These are phyloP conservation scores for Betta splendens DNA, from an alignment of 2,797 vertebrate species.

Conservation along the genomic window DNA sequence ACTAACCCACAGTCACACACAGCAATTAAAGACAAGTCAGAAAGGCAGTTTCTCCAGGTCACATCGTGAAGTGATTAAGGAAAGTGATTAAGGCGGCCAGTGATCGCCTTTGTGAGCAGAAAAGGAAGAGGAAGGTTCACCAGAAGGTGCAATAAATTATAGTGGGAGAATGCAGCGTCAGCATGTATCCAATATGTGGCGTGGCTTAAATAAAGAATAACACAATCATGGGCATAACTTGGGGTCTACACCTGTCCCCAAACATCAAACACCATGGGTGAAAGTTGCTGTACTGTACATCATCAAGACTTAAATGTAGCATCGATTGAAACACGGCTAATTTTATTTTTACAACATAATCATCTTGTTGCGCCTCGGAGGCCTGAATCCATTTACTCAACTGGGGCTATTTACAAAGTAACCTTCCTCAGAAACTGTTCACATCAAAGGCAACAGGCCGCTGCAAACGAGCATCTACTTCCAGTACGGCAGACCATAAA, in stretches of 20 bases:
- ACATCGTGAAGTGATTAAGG: slow-evolving; percentile 28
- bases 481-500: slow-evolving; percentile 57
- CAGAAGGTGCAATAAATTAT: slow-evolving; percentile 23
- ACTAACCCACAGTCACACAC: slow-evolving; percentile 27
- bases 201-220: slow-evolving; percentile 4
- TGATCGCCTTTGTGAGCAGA: slow-evolving; percentile 13
- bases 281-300: slow-evolving; percentile 45
- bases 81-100: slow-evolving; percentile 5
- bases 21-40: slow-evolving; percentile 42
- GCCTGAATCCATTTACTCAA: slow-evolving; percentile 54
- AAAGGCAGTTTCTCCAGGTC: slow-evolving; percentile 27
- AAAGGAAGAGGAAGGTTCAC: slow-evolving; percentile 12
- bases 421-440: slow-evolving; percentile 52
- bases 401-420: slow-evolving; percentile 38
- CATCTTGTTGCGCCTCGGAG: slow-evolving; percentile 48
- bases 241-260: neutral
- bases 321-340: slow-evolving; percentile 52
- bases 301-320: slow-evolving; percentile 35
- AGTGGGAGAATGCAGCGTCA: slow-evolving; percentile 15
- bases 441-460: slow-evolving; percentile 69
- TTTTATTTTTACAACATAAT: slow-evolving; percentile 59
- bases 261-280: slow-evolving; percentile 30
- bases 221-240: neutral
- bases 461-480: slow-evolving; percentile 58
- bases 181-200: slow-evolving; percentile 5